Evolutionary conservation across 30 jellyfish, hydroid and myxozoan species (phyloP).

Genomic region (Hydractinia symbiolongicarpus): DNA sequence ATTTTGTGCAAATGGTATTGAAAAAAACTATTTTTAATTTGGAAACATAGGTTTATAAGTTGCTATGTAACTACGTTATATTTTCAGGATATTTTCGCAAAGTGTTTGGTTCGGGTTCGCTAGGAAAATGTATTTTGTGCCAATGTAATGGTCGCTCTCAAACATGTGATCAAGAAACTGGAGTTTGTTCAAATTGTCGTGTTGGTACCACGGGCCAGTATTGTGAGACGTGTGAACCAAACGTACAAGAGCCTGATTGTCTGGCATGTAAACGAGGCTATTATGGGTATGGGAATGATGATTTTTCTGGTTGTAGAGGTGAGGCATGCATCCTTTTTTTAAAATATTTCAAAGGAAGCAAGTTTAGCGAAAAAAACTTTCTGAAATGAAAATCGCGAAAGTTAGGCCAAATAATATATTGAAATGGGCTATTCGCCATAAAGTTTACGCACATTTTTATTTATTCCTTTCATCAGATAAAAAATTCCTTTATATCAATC

Average conservation of each 20-base stretch:
- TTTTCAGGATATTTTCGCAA: conserved; percentile 61
- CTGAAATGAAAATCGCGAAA: neutral
- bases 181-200: conserved; percentile 60
- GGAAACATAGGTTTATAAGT: neutral
- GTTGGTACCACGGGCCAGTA: conserved; percentile 58
- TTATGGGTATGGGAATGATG: conserved; percentile 54
- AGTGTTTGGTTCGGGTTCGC: conserved; percentile 25
- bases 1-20: conserved; percentile 55
- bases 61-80: neutral
- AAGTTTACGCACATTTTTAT: too few species aligned
- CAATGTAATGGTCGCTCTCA: conserved; percentile 63
- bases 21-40: neutral
- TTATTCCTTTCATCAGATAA: too few species aligned
- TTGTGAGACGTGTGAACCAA: conserved; percentile 68
- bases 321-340: neutral
- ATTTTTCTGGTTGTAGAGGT: conserved; percentile 64
- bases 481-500: too few species aligned
- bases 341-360: neutral
- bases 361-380: neutral
- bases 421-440: too few species aligned
- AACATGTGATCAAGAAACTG: conserved; percentile 61
- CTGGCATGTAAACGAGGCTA: conserved; percentile 48
- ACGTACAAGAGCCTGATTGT: conserved; percentile 65
- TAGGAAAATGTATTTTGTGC: conserved; percentile 54
- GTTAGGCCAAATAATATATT: too few species aligned